Base-by-base conservation (phyloP, 2,888 invertebrate genomes). In the Eristalis arbustorum region DNA sequence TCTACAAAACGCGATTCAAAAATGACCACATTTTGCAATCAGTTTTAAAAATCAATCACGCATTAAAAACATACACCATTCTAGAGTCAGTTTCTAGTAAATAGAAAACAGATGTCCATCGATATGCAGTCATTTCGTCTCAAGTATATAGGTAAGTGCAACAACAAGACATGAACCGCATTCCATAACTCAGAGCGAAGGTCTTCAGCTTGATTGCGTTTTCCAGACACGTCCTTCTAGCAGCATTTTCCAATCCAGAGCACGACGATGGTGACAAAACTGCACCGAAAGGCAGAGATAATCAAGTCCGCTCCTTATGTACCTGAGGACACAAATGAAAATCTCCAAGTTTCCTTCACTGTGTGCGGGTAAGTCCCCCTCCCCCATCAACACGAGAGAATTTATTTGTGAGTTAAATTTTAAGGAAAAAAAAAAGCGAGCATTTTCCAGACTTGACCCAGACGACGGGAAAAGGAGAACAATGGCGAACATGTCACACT, bases 401-500 rank as follows among this genome's bases (percentile, higher is more conserved):
- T 42, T 18, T n/a, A 18, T 28, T 56, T 37, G 56, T 69, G 77
- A 63, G 34, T 66, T 57, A 57, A 61, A 31, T 22, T 34, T n/a
- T 6, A 11, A 68, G 42, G 34, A 37, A 28, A 56, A 18, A 13
- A 31, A 22, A 56, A 56, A 63, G 11, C 34, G 3, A 49, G 63
- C 59, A 84, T 84, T 88, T 88, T 88, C 82, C 88, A 89, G 89
- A 89, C 89, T 77, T 89, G 89, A 89, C 88, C 89, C 89, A 89
- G 89, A 89, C 89, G 88, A 75, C 76, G 71, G 75, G 71, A 78
- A 85, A 79, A 81, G 69, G 87, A 75, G 84, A 88, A 81, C 85
- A 85, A 85, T 88, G 74, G 72, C 34, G 18, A 49, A 6, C n/a
- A 42, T 14, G n/a, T 42, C 42, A 42, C 49, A 49, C n/a, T 49